Conservation (phyloP, 2,888 invertebrate species). For the Apantesis nais region DNA sequence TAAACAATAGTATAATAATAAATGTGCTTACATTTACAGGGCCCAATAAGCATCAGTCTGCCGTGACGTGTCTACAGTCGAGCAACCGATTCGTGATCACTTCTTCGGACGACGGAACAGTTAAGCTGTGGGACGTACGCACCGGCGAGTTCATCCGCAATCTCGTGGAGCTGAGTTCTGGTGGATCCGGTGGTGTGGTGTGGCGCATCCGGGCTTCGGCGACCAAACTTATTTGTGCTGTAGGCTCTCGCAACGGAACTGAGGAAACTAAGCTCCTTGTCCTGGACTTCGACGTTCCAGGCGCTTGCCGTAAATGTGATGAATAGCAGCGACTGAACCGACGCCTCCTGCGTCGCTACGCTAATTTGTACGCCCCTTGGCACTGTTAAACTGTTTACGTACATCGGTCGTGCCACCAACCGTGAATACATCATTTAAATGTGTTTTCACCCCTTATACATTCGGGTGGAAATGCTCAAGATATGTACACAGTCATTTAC, state of each 20-base stretch:
- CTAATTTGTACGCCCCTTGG: slow-evolving; percentile 80
- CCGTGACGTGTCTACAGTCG: slow-evolving; percentile 99
- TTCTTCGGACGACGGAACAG: slow-evolving; percentile 99
- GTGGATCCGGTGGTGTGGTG: slow-evolving; percentile 99
- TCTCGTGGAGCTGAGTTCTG: slow-evolving; percentile 96
- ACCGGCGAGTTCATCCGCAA: slow-evolving; percentile 98
- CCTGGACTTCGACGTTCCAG: slow-evolving; percentile 97
- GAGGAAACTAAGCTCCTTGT: slow-evolving; percentile 99
- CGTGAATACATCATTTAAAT: not conserved
- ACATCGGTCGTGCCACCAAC: slow-evolving; percentile 13
- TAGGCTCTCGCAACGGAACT: slow-evolving; percentile 98
- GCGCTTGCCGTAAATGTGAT: slow-evolving; percentile 86
- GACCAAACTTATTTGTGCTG: slow-evolving; percentile 98
- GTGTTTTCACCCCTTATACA: not conserved
- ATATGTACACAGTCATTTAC: not conserved
- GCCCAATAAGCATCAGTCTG: slow-evolving; percentile 98
- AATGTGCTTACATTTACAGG: slow-evolving; percentile 82
- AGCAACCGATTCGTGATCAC: slow-evolving; percentile 99
- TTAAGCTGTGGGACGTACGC: slow-evolving; percentile 99
- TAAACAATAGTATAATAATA: too few species aligned
- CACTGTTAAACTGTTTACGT: slow-evolving; percentile 57
- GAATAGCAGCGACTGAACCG: slow-evolving; percentile 82
- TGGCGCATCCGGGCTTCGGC: slow-evolving; percentile 98
- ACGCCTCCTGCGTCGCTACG: slow-evolving; percentile 77
- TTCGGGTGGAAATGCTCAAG: too few species aligned